Evolutionary conservation across 2,113 vertebrate genomes (phyloP), one percentile per base, ranked within the genome.

Genomic region (Microcebus griseorufus): DNA sequence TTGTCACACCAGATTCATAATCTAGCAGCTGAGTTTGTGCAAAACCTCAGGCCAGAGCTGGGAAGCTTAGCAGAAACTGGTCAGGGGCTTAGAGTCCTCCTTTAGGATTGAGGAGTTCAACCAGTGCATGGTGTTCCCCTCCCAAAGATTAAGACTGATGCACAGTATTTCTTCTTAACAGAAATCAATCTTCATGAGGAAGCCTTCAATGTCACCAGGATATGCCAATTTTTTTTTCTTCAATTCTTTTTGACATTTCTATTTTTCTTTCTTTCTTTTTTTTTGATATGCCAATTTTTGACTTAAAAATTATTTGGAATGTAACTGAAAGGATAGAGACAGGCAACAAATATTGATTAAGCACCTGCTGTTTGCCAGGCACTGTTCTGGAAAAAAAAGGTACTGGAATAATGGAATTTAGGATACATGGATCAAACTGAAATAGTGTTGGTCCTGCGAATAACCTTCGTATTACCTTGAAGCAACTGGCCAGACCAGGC

Each of bases 401-500:
- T 69, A 9, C 22, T 69, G 37, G 39, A 88, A 82, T 70, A 93
- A 93, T 82, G 55, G 22, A 85, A 84, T 37, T 88, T 73, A 45
- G 48, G 37, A 76, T 60, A 42, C 17, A 70, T 18, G 8, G 25
- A 79, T 70, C 82, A 89, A 90, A 76, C 22, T 42, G 34, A 90
- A 90, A 79, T 78, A 48, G 86, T 37, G 42, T 37, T 72, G 12
- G 32, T 78, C 23, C 22, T 81, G 42, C 13, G 88, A 62, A 84
- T 67, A 78, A 88, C 25, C 22, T 94, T 80, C 27, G 12, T 1
- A 88, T 96, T 32, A 99, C 99, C 99, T 99, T 99, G 97, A 99
- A 99, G 96, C 99, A 99, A 97, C 81, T 97, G 10, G 98, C 96
- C 83, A 99, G 98, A 73, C 99, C 98, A 81, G 98, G 45, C 25